A percentile compares a stretch with the other conserved stretches of the same genome.
Conservation (phyloP, 2,797 vertebrate species). For the Rhodeus uyekii region DNA sequence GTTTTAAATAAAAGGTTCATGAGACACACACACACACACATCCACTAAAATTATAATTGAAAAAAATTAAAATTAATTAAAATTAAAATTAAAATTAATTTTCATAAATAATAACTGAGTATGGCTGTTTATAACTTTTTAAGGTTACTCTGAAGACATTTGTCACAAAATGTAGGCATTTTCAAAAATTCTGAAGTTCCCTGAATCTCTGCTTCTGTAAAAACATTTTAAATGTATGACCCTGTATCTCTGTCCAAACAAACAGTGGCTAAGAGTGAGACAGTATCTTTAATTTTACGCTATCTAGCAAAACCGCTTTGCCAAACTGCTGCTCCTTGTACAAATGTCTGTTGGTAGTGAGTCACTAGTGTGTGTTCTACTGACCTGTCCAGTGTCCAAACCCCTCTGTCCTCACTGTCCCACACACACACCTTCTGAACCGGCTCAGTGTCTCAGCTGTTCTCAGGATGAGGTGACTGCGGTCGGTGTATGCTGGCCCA, state of each 20-base stretch:
- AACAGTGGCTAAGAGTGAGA: slow-evolving; percentile 58
- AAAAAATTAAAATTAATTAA: too few species aligned
- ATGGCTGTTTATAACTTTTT: neutral
- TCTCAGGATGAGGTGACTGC: slow-evolving; percentile 38
- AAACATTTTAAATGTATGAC: slow-evolving; percentile 32
- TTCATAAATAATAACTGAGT: neutral
- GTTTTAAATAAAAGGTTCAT: neutral
- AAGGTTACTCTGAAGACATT: neutral
- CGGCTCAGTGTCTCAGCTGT: slow-evolving; percentile 37
- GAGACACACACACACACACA: neutral
- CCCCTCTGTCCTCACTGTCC: slow-evolving; percentile 1
- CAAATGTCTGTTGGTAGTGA: slow-evolving; percentile 41
- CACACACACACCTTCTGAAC: slow-evolving; percentile 30
- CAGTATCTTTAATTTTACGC: slow-evolving; percentile 55
- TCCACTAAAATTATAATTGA: neutral
- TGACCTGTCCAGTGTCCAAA: slow-evolving; percentile 2
- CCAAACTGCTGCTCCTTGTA: slow-evolving; percentile 46
- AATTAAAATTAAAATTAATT: too few species aligned
- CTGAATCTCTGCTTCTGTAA: slow-evolving; percentile 60
- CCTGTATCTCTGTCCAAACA: slow-evolving; percentile 59
- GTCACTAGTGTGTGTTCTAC: slow-evolving; percentile 27
- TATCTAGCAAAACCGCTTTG: slow-evolving; percentile 55
- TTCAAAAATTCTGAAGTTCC: slow-evolving; percentile 5
- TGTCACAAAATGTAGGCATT: neutral
- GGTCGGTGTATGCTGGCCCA: slow-evolving; percentile 15